A percentile compares a stretch with the other conserved stretches of the same genome.
phyloP scores from a whole-genome alignment of 2,888 invertebrate species.

The Drosophila buzzatii region DNA sequence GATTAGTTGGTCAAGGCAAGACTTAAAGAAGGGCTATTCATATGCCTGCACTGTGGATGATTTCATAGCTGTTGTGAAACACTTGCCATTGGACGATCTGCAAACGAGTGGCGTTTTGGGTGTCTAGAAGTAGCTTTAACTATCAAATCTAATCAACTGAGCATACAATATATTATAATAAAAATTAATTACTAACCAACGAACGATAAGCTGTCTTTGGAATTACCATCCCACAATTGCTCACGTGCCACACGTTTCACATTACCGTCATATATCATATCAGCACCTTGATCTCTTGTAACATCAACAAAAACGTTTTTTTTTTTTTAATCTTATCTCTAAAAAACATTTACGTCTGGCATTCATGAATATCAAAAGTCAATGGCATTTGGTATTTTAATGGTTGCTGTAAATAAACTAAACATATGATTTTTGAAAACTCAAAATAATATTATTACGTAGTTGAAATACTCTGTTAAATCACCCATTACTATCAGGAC shows the following conservation, averaged over 20 bases:
- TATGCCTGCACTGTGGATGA: constrained; percentile 80
- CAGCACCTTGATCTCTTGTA: constrained; percentile 9
- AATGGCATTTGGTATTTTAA: not conserved
- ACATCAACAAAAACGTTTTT: not conserved
- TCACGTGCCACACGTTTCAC: constrained; percentile 57
- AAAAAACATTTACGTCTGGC: not conserved
- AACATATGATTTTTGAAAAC: not conserved
- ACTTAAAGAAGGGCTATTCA: constrained; percentile 74
- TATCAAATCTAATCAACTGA: constrained; percentile 13
- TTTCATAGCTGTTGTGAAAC: constrained; percentile 66
- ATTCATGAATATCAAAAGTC: not conserved
- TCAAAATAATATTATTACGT: constrained; percentile 21
- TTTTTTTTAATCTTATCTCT: constrained; percentile 26
- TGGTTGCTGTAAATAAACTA: not conserved
- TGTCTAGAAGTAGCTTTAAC: constrained; percentile 16
- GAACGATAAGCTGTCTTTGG: constrained; percentile 15
- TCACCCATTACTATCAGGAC: constrained; percentile 43
- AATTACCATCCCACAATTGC: constrained; percentile 12
- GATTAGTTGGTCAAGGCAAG: constrained; percentile 75
- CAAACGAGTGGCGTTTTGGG: constrained; percentile 70
- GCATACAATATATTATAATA: constrained; percentile 25
- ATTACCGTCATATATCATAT: constrained; percentile 20
- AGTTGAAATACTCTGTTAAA: constrained; percentile 26
- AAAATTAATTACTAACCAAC: not conserved
- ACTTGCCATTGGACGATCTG: constrained; percentile 69